Percentiles rank a stretch among this genome's conserved stretches.
Evolutionary conservation across 2,113 vertebrate genomes (phyloP).

Genomic region (Phocoena phocoena): DNA sequence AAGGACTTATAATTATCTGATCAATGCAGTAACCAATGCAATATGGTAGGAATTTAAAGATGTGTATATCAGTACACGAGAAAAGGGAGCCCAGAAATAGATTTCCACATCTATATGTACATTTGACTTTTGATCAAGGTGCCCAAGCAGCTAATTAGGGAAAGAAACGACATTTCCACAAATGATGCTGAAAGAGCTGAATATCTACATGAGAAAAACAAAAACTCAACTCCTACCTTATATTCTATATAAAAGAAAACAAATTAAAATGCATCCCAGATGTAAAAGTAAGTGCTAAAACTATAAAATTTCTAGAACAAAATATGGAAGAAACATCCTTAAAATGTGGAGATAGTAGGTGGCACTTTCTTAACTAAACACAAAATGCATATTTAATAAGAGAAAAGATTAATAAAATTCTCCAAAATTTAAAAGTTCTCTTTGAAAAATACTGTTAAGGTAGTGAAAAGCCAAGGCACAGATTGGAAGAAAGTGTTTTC

Average conservation of each 20-base stretch:
- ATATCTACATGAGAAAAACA: background rate
- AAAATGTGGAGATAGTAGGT: background rate
- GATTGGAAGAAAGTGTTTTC: background rate
- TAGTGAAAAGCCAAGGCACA: background rate
- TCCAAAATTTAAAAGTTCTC: background rate
- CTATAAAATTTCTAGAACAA: background rate
- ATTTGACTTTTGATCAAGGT: background rate
- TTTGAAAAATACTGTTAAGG: background rate
- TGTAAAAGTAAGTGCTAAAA: background rate
- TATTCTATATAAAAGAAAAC: background rate
- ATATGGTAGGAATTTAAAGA: background rate
- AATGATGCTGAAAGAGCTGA: background rate
- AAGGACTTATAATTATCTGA: background rate
- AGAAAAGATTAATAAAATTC: background rate
- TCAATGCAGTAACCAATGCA: background rate
- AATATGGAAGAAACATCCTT: background rate
- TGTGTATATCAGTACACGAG: background rate
- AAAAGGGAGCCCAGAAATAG: background rate
- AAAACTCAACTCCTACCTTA: background rate
- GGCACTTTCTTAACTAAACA: background rate
- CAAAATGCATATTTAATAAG: background rate
- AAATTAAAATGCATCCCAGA: background rate
- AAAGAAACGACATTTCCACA: background rate
- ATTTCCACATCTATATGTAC: background rate
- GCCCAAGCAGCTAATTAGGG: background rate